Conservation (phyloP, 1,140 invertebrate species). For the Babylonia areolata region DNA sequence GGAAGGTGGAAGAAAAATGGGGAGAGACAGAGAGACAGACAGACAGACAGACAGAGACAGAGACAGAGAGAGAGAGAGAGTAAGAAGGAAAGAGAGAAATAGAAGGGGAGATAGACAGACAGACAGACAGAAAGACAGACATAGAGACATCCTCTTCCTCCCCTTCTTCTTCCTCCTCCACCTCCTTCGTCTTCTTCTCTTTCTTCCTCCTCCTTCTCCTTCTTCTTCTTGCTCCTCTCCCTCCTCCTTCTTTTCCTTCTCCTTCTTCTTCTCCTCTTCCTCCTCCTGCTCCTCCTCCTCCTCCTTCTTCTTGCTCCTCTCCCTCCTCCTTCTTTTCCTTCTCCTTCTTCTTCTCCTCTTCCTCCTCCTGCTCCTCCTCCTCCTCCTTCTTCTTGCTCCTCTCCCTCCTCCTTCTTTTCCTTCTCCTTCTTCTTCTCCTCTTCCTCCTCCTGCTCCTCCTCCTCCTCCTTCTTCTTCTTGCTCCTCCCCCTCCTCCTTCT, state of each 20-base stretch:
- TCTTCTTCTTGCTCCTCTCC: too few relatives aligned
- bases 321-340: slow-evolving; percentile 20
- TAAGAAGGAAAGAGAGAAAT: neutral
- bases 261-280: too few relatives aligned
- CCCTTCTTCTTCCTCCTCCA: too few relatives aligned
- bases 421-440: neutral
- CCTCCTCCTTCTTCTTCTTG: neutral
- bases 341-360: slow-evolving; percentile 9
- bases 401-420: slow-evolving; percentile 9
- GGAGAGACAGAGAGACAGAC: slow-evolving; percentile 34
- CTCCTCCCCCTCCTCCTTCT: neutral
- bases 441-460: neutral
- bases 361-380: slow-evolving; percentile 22
- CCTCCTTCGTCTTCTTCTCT: too few relatives aligned
- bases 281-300: too few relatives aligned
- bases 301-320: slow-evolving; percentile 17
- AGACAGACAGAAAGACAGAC: neutral
- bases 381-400: slow-evolving; percentile 10
- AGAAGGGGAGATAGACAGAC: slow-evolving; percentile 6
- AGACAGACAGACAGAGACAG: slow-evolving; percentile 20
- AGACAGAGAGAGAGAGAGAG: neutral
- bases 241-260: too few relatives aligned
- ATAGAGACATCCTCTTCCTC: too few relatives aligned
- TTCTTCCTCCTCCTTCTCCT: too few relatives aligned
- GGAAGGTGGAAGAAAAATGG: slow-evolving; percentile 18